A percentile compares a stretch with the other conserved stretches of the same genome.
phyloP scores from a whole-genome alignment of 2,113 vertebrate genomes.

The Hepsetus odoe region DNA sequence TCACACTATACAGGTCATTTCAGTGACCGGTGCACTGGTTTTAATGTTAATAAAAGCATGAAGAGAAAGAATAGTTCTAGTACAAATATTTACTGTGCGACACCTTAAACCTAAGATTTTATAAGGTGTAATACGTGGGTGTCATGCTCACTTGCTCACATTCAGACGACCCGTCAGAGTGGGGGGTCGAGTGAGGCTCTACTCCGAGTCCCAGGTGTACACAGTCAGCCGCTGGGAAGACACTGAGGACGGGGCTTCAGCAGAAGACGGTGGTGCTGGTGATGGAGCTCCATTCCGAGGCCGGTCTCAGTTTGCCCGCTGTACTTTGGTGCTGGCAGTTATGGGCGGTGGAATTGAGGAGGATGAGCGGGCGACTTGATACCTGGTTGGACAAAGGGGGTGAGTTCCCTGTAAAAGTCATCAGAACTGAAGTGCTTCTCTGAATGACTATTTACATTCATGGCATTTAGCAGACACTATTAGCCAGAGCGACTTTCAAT shows the following conservation, averaged over 20 bases:
- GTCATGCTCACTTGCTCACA: no score
- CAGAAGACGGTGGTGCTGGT: constrained; percentile 61
- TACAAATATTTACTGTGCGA: background rate
- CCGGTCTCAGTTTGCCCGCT: constrained; percentile 77
- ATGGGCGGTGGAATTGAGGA: constrained; percentile 77
- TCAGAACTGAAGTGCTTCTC: background rate
- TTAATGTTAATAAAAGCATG: background rate
- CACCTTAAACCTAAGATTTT: background rate
- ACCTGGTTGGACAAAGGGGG: constrained; percentile 71
- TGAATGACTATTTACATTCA: no score
- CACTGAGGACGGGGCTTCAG: constrained; percentile 34
- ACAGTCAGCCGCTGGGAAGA: constrained; percentile 62
- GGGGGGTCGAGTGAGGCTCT: constrained; percentile 53
- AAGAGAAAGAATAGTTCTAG: background rate
- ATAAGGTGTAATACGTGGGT: no score
- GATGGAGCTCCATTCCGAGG: constrained; percentile 68
- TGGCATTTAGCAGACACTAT: no score
- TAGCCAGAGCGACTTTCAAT: no score
- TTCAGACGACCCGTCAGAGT: constrained; percentile 1
- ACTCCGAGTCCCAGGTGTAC: constrained; percentile 61
- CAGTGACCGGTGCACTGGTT: background rate
- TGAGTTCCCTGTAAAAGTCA: background rate
- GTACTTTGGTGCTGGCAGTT: constrained; percentile 75
- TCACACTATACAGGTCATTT: background rate
- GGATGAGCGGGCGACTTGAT: constrained; percentile 83